Conservation (phyloP, 2,113 vertebrate species). For the Bombycilla garrulus region DNA sequence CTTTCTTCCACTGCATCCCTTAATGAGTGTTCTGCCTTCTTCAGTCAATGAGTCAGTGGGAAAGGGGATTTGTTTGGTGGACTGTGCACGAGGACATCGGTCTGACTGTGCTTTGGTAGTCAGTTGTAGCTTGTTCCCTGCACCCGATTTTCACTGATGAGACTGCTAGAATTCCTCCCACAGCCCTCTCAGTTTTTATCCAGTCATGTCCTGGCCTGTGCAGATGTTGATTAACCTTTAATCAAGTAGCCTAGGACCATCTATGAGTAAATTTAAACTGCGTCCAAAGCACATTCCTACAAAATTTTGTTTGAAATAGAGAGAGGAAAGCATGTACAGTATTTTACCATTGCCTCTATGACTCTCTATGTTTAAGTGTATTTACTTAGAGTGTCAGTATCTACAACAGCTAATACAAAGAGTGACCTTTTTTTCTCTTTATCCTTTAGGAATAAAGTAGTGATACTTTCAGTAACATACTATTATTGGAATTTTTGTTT, state of each 20-base stretch:
- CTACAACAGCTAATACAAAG: background rate
- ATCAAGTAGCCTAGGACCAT: background rate
- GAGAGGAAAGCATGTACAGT: background rate
- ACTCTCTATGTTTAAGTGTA: background rate
- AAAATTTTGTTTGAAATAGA: background rate
- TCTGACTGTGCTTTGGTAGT: background rate
- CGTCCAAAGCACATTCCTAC: background rate
- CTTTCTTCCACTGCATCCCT: background rate
- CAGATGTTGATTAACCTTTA: background rate
- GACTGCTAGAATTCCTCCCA: background rate
- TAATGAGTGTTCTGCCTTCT: background rate
- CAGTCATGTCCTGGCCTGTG: background rate
- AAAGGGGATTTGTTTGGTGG: background rate
- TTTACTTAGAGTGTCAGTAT: background rate
- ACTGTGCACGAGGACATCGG: background rate
- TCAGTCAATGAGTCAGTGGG: background rate
- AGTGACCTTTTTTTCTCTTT: background rate
- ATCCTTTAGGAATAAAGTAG: background rate
- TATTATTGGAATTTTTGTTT: background rate
- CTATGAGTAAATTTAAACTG: background rate
- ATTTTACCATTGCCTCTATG: background rate
- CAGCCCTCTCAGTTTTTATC: background rate
- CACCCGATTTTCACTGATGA: background rate
- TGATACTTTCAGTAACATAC: background rate
- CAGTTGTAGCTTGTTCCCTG: fast-evolving